Conservation (phyloP, 1,140 invertebrate species). For the Dysdera silvatica region DNA sequence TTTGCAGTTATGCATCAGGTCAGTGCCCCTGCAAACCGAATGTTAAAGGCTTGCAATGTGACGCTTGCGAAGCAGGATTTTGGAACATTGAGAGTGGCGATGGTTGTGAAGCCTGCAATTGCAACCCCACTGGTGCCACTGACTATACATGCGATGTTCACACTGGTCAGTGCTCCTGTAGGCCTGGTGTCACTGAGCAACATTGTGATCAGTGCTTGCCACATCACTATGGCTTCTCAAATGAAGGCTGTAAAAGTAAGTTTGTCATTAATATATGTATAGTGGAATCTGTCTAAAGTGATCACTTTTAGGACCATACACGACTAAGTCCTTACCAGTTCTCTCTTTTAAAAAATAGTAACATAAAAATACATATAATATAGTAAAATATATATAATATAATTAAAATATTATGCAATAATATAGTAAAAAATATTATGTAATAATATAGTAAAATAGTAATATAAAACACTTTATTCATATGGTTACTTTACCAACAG, state of each 20-base stretch:
- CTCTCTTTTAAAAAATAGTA: no score
- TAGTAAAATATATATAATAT: neutral
- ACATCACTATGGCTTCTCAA: conserved; percentile 81
- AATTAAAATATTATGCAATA: no score
- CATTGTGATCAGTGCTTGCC: conserved; percentile 75
- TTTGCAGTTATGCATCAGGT: conserved; percentile 66
- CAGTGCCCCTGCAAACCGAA: conserved; percentile 86
- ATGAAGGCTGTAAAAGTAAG: conserved; percentile 61
- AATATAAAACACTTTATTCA: neutral
- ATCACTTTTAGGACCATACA: no score
- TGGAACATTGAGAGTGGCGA: conserved; percentile 70
- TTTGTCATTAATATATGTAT: neutral
- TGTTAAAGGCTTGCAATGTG: conserved; percentile 80
- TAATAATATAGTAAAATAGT: neutral
- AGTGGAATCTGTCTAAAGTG: neutral
- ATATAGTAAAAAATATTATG: no score
- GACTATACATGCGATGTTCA: conserved; percentile 70
- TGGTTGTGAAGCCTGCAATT: conserved; percentile 62
- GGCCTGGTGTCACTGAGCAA: conserved; percentile 70
- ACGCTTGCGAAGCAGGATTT: conserved; percentile 87
- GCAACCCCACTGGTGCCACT: conserved; percentile 72
- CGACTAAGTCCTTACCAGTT: no score
- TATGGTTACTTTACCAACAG: no score
- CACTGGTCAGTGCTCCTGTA: conserved; percentile 79
- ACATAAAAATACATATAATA: no score